phyloP scores from a whole-genome alignment of 2,888 invertebrate species.

The Cosmia trapezina region DNA sequence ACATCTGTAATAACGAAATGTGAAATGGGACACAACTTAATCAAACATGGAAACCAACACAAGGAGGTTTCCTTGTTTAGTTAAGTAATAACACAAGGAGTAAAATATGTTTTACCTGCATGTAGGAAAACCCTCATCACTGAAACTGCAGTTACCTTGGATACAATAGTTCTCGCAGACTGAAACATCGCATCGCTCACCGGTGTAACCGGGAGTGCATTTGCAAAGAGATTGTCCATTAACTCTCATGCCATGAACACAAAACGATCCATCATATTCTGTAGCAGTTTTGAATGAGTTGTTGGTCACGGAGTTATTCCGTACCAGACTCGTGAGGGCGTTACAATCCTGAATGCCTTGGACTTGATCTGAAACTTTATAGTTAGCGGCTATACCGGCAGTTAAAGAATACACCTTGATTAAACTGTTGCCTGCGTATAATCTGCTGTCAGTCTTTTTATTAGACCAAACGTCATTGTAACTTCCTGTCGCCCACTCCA shows the following conservation, averaged over 20 bases:
- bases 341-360: conserved; percentile 74
- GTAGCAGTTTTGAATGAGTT: conserved; percentile 78
- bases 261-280: conserved; percentile 77
- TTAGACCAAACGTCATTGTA: background rate
- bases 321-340: conserved; percentile 68
- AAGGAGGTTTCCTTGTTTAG: background rate
- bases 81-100: too few species aligned
- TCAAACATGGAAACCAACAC: background rate
- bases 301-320: conserved; percentile 74
- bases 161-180: conserved; percentile 94
- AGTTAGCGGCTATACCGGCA: conserved; percentile 82
- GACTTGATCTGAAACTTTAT: conserved; percentile 80
- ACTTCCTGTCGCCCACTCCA: too few species aligned
- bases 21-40: background rate
- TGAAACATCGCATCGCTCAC: conserved; percentile 64
- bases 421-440: background rate
- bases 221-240: conserved; percentile 83
- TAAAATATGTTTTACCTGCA: conserved; percentile 69
- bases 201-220: background rate
- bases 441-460: background rate
- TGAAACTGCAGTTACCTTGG: conserved; percentile 90
- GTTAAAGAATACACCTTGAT: conserved; percentile 75
- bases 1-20: conserved; percentile 69
- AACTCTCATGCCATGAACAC: conserved; percentile 78
- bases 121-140: conserved; percentile 74